Evolutionary conservation across 2,113 vertebrate genomes (phyloP).

Genomic region (Takifugu flavidus): DNA sequence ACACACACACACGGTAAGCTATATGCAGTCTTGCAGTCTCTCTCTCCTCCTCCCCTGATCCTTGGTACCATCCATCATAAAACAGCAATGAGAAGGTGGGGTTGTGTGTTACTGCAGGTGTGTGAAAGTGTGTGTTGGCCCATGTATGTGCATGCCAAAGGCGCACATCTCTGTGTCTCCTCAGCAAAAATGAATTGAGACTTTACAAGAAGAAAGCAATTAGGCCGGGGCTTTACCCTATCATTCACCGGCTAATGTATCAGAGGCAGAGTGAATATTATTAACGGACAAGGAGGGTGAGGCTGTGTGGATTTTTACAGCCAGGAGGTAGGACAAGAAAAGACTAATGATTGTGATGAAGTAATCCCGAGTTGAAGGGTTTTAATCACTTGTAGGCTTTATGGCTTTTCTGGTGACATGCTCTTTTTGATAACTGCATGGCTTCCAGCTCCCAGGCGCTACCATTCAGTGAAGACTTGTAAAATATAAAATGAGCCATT

Average conservation of each 20-base stretch:
- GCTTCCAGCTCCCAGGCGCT: slow-evolving; percentile 46
- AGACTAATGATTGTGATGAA: slow-evolving; percentile 72
- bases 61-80: slow-evolving; percentile 74
- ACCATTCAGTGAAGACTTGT: slow-evolving; percentile 29
- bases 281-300: slow-evolving; percentile 59
- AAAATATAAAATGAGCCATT: slow-evolving; percentile 58
- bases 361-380: slow-evolving; percentile 70
- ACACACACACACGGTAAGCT: slow-evolving; percentile 5
- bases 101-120: slow-evolving; percentile 35
- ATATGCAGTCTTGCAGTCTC: slow-evolving; percentile 35
- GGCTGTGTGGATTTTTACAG: slow-evolving; percentile 65
- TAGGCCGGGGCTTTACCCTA: slow-evolving; percentile 72
- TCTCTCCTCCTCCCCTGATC: slow-evolving; percentile 49
- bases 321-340: slow-evolving; percentile 67
- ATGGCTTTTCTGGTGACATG: slow-evolving; percentile 62
- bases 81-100: slow-evolving; percentile 64
- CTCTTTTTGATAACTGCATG: slow-evolving; percentile 62
- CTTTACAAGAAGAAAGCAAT: slow-evolving; percentile 77
- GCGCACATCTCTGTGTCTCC: slow-evolving; percentile 63
- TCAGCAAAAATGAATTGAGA: slow-evolving; percentile 77
- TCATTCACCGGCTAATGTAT: slow-evolving; percentile 75
- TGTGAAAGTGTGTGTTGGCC: slow-evolving; percentile 26
- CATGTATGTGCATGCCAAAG: slow-evolving; percentile 31
- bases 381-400: slow-evolving; percentile 74
- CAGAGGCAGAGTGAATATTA: slow-evolving; percentile 72